Evolutionary conservation across 37 sponge, comb jelly and placozoan genomes (phyloP).

Genomic region (Aplysina aerophoba): DNA sequence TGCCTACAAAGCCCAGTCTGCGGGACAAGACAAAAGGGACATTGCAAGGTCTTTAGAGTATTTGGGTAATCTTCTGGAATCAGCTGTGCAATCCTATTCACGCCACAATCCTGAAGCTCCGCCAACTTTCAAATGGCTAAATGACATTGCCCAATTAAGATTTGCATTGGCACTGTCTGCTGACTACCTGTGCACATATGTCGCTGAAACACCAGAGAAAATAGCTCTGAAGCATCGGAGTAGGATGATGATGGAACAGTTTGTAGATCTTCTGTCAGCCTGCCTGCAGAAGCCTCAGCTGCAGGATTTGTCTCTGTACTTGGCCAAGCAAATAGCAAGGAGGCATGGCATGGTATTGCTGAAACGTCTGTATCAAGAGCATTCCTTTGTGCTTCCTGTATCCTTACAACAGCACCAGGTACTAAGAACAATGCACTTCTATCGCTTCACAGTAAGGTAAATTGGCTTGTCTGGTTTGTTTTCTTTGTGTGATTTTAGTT

Average conservation of each 20-base stretch:
- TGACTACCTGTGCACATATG: constrained; percentile 22
- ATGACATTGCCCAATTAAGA: constrained; percentile 59
- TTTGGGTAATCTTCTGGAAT: constrained; percentile 4
- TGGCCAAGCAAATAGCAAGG: constrained; percentile 68
- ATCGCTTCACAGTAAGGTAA: background rate
- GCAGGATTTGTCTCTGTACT: constrained; percentile 32
- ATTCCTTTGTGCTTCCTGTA: background rate
- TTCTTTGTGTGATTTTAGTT: background rate
- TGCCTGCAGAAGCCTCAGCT: constrained; percentile 32
- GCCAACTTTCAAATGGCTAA: constrained; percentile 43
- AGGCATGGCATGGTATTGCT: constrained; percentile 59
- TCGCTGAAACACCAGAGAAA: background rate
- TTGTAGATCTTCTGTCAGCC: constrained; percentile 12
- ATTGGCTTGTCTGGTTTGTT: background rate
- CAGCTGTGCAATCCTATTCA: background rate
- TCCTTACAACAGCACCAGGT: background rate
- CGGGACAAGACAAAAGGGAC: no score
- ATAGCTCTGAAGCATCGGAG: constrained; percentile 20
- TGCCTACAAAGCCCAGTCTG: no score
- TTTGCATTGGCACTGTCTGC: constrained; percentile 50
- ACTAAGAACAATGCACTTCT: background rate
- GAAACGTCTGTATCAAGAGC: constrained; percentile 21
- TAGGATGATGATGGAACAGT: constrained; percentile 16
- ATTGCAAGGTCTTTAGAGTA: background rate
- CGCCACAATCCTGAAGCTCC: background rate